phyloP scores from a whole-genome alignment of 2,797 vertebrate genomes.

The Anabacerthia variegaticeps region DNA sequence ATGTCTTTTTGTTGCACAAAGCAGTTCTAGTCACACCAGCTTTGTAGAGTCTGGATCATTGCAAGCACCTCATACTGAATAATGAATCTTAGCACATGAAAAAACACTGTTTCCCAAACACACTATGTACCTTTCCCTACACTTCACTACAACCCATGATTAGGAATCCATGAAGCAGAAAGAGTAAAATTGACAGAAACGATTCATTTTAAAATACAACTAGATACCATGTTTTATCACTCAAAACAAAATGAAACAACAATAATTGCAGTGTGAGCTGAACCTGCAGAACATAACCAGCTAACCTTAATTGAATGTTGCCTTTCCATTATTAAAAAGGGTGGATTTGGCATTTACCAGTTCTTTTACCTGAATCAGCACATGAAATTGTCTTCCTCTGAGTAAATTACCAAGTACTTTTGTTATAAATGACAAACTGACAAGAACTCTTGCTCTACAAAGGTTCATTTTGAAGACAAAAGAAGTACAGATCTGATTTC shows the following conservation, averaged over 20 bases:
- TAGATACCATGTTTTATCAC: constrained; percentile 1
- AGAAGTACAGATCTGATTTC: background rate
- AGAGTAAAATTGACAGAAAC: constrained; percentile 52
- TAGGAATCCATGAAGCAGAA: constrained; percentile 53
- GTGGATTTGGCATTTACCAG: constrained; percentile 9
- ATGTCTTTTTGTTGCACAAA: background rate
- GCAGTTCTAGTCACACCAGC: background rate
- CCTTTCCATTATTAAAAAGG: constrained; percentile 27
- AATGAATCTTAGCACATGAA: background rate
- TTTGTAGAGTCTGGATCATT: background rate
- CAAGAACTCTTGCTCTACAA: background rate
- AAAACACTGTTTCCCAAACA: background rate
- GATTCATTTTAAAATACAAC: constrained; percentile 51
- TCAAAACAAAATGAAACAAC: constrained; percentile 24
- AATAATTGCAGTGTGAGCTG: constrained; percentile 19
- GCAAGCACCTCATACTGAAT: background rate
- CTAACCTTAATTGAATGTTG: constrained; percentile 44
- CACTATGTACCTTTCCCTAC: background rate
- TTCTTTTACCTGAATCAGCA: constrained; percentile 27
- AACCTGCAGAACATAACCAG: constrained; percentile 26
- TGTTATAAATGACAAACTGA: background rate
- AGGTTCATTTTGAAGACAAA: background rate
- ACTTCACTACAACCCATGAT: constrained; percentile 12
- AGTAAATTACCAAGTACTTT: background rate
- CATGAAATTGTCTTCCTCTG: constrained; percentile 1